Conservation (phyloP, 2,888 invertebrate species). For the Oscheius myriophilus region DNA sequence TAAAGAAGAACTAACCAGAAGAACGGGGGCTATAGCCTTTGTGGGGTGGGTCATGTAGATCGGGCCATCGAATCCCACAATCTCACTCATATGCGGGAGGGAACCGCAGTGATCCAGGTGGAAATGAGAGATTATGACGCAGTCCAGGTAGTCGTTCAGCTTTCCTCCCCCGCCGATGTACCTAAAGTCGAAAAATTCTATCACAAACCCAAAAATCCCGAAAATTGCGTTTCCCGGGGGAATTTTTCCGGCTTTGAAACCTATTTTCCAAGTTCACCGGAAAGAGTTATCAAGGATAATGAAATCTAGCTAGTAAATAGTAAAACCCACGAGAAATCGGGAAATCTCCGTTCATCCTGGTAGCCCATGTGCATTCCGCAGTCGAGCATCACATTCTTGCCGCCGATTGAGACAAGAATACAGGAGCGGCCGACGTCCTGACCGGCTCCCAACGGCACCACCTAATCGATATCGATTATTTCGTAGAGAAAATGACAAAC, state of each 20-base stretch:
- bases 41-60: conserved; percentile 99
- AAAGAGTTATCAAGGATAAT: not conserved
- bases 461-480: conserved; percentile 32
- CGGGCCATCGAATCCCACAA: conserved; percentile 96
- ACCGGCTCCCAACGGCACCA: conserved; percentile 67
- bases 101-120: conserved; percentile 94
- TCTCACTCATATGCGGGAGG: conserved; percentile 87
- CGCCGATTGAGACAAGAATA: conserved; percentile 84
- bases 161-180: conserved; percentile 77
- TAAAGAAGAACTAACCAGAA: conserved; percentile 79
- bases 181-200: conserved; percentile 35
- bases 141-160: conserved; percentile 92
- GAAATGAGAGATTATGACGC: conserved; percentile 91
- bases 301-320: not conserved
- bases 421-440: conserved; percentile 96
- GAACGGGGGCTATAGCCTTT: conserved; percentile 97
- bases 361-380: conserved; percentile 99
- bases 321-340: conserved; percentile 84
- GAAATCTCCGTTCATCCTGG: conserved; percentile 94
- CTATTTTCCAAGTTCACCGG: too few relatives aligned
- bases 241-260: too few relatives aligned
- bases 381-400: conserved; percentile 98
- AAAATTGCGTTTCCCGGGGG: too few relatives aligned
- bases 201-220: not conserved
- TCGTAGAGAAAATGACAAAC: not conserved